These are phyloP conservation scores for Haemorhous mexicanus DNA, from an alignment of 2,113 vertebrate species.

Conservation along the genomic window DNA sequence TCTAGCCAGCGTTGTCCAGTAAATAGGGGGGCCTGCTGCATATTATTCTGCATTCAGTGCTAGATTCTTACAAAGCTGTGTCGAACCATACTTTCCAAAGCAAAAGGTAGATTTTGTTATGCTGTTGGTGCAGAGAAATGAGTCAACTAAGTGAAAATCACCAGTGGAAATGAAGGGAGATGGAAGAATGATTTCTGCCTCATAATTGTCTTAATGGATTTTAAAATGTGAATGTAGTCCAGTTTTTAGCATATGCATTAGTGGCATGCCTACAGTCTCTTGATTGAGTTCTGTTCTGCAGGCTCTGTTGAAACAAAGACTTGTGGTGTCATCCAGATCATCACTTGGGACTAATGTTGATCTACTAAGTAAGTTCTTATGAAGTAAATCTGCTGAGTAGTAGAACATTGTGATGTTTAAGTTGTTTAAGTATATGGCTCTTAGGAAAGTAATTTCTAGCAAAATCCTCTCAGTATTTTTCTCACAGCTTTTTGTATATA, in stretches of 20 bases:
- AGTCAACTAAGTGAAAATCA: conserved; percentile 1
- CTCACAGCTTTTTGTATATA: not conserved
- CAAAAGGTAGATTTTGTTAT: not conserved
- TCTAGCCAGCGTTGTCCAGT: not conserved
- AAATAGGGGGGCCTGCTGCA: not conserved
- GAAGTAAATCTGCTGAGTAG: not conserved
- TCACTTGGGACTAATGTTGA: not conserved
- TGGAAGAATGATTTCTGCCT: not conserved
- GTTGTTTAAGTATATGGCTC: not conserved
- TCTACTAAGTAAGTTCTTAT: not conserved
- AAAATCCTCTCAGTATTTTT: not conserved
- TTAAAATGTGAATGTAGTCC: not conserved
- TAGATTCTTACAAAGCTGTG: not conserved
- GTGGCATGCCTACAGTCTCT: not conserved
- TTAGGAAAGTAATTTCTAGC: not conserved
- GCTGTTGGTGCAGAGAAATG: not conserved
- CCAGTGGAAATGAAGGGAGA: not conserved
- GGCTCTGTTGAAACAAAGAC: not conserved
- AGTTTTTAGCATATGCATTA: not conserved
- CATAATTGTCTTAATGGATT: not conserved
- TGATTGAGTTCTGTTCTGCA: not conserved
- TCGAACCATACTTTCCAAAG: not conserved
- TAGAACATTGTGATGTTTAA: not conserved
- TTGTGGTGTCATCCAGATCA: not conserved
- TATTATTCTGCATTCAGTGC: not conserved